These are phyloP conservation scores for Drosophila yakuba DNA, from an alignment of 1,140 invertebrate species.

Conservation along the genomic window DNA sequence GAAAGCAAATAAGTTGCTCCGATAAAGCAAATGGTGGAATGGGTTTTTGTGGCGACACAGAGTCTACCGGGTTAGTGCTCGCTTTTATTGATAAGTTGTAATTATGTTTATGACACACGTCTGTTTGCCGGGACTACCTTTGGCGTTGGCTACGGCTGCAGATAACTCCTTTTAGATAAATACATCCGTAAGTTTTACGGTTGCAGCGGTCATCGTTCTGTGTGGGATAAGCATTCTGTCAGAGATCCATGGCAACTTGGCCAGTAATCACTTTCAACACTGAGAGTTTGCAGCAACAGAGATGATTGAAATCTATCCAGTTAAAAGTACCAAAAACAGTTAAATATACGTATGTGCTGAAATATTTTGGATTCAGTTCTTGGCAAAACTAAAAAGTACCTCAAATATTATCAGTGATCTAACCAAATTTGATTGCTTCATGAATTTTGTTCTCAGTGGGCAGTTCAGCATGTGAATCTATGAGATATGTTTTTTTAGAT, in stretches of 20 bases:
- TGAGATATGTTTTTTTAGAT: too few relatives aligned
- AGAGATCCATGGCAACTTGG: not conserved
- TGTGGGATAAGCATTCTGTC: not conserved
- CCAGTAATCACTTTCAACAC: not conserved
- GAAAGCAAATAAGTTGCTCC: constrained; percentile 34
- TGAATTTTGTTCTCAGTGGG: too few relatives aligned
- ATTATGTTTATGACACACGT: constrained; percentile 64
- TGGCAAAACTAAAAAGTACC: too few relatives aligned
- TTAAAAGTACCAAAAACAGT: too few relatives aligned
- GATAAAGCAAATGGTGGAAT: constrained; percentile 34
- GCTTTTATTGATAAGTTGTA: constrained; percentile 76
- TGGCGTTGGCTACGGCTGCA: constrained; percentile 34
- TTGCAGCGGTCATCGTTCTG: constrained; percentile 7
- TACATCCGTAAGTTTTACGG: not conserved
- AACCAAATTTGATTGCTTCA: too few relatives aligned
- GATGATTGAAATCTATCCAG: too few relatives aligned
- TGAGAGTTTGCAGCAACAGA: not conserved
- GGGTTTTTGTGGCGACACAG: constrained; percentile 57
- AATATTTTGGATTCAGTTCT: too few relatives aligned
- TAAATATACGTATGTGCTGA: too few relatives aligned
- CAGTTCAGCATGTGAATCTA: too few relatives aligned
- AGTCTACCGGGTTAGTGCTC: constrained; percentile 57
- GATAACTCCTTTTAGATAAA: constrained; percentile 47
- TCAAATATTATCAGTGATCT: too few relatives aligned
- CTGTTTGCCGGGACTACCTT: constrained; percentile 71